Evolutionary conservation across 2,888 invertebrate genomes (phyloP), one percentile per base, ranked within the genome.

Genomic region (Caenorhabditis sinica): DNA sequence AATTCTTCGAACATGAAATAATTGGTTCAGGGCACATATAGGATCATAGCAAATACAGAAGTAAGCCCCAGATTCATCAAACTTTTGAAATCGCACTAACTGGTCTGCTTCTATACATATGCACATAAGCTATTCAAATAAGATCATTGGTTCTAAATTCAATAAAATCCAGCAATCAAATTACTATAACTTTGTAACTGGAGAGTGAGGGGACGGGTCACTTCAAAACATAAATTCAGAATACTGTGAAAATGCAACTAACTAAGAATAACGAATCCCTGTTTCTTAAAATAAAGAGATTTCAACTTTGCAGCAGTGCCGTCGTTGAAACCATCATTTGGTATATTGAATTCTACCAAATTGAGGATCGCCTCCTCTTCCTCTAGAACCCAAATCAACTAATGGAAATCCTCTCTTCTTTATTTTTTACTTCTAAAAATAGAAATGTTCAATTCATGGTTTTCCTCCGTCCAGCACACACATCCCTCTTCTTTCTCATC

Each of bases 391-490:
- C 53, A 69, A 69, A 69, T 69, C 56, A 69, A 69, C 69, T 56
- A 69, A 56, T 69, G 69, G 69, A 69, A 69, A 69, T 69, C 53
- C 53, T 69, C 25, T 40, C 20, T 33, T 69, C 23, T 69, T 40
- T 17, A 20, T 20, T 69, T 23, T 36, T 56, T 53, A 40, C 17
- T 23, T 69, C 69, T 23, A 56, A 51, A 45, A 63, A 61, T 49
- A 63, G 63, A 63, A 60, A 33, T 23, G 43, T 61, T 45, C 58
- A 66, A 33, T 63, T 63, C 60, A 36, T 45, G 49, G n/a, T 20
- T 49, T 56, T 36, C 25, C 53, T 36, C 33, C 60, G 43, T 6
- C 40, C 13, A 11, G 9, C 40, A 40, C 40, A 11, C 40, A 40
- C 33, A 36, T 36, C 33, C 33, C 33, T 40, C 40, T 58, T 23